phyloP scores from a whole-genome alignment of 2,888 invertebrate species.

The Osmoderma eremita region DNA sequence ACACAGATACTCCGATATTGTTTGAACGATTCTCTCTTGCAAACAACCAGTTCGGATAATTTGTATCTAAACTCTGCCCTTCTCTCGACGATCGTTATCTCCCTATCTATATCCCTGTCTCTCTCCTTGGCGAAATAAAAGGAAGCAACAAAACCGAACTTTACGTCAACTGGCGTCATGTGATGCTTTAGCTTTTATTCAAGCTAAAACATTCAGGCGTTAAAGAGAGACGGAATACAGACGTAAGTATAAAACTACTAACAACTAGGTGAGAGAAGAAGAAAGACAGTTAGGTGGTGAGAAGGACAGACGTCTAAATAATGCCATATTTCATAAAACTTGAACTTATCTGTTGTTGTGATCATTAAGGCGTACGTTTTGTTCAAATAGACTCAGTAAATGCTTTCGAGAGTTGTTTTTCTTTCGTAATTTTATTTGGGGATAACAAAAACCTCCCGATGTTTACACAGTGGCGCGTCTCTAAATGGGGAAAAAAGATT shows the following conservation, averaged over 20 bases:
- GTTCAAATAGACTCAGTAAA: slow-evolving; percentile 57
- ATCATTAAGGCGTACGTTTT: slow-evolving; percentile 54
- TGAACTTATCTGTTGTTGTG: slow-evolving; percentile 55
- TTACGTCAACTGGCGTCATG: slow-evolving; percentile 41
- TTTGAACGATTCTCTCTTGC: slow-evolving; percentile 32
- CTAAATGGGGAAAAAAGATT: slow-evolving; percentile 25
- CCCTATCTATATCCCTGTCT: background rate
- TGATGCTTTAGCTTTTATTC: slow-evolving; percentile 61
- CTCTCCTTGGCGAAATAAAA: background rate
- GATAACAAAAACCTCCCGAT: slow-evolving; percentile 46
- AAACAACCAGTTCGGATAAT: slow-evolving; percentile 23
- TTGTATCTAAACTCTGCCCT: slow-evolving; percentile 21
- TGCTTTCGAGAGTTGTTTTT: slow-evolving; percentile 56
- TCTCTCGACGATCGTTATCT: slow-evolving; percentile 2
- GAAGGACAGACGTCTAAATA: slow-evolving; percentile 56
- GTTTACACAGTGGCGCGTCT: slow-evolving; percentile 33
- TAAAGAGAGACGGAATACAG: background rate
- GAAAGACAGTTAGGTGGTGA: slow-evolving; percentile 15
- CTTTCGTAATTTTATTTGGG: slow-evolving; percentile 57
- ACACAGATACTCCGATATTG: slow-evolving; percentile 14
- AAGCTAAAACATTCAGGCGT: slow-evolving; percentile 47
- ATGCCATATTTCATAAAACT: slow-evolving; percentile 55
- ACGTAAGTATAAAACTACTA: background rate
- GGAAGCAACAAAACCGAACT: background rate
- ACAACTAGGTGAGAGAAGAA: background rate